Base-by-base conservation (phyloP, 2,113 vertebrate genomes). In the Emydocephalus ijimae region DNA sequence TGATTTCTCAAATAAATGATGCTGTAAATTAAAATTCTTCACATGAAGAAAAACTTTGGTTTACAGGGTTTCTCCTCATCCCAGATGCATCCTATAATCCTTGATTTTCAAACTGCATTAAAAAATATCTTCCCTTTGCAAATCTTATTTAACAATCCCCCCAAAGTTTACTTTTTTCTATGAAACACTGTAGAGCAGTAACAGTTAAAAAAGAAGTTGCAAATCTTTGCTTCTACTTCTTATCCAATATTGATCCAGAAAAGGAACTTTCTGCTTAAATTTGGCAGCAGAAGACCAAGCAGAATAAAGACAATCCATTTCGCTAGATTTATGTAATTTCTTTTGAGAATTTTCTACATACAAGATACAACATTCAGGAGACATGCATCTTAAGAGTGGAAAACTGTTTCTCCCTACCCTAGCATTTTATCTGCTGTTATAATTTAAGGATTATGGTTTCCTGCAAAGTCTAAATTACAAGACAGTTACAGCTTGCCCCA, bases 391-490 rank as follows among this genome's bases (percentile, higher is more conserved):
- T 61, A 55, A 34, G 20, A 69, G 26, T n/a, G 26, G 55, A 34
- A 48, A 54, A 64, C 20, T 26, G 43, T 6, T 92, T 39, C 86
- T 54, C 29, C 48, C 21, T 52, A 54, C 21, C 86, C 48, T 54
- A 55, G 88, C 59, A 88, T 92, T 69, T 92, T 34, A 92, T 92
- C 5, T 87, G 45, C 3, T 43, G 43, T 61, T 64, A 64, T 14
- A 59, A 87, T 91, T 52, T 64, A 64, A 64, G 45, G 85, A 50
- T 87, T 92, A n/a, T 69, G 85, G 57, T 88, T 92, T 64, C 91
- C 11, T 11, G 20, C 50, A 7, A 92, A 29, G 39, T 9, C 43
- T 59, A 64, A 34, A 50, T 12, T 34, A 50, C 26, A 59, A 39
- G n/a, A 48, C 43, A 52, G 26, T 48, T 61, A 23, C 12, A 88